Evolutionary conservation across 2,797 vertebrate genomes (phyloP).

Genomic region (Nothura maculosa): DNA sequence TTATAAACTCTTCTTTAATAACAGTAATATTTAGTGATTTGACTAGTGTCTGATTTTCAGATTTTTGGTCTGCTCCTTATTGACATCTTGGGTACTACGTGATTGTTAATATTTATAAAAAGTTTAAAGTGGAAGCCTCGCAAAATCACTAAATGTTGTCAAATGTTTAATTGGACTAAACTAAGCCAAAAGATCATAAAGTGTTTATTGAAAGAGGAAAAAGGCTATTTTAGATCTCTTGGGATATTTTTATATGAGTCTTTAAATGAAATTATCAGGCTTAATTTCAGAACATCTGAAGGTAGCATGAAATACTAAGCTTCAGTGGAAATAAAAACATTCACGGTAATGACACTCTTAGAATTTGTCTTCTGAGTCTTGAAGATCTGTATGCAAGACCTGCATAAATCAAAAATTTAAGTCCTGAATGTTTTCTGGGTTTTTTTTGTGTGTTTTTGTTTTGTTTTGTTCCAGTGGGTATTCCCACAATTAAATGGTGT

Average conservation of each 20-base stretch:
- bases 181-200: neutral
- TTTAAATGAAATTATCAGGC: neutral
- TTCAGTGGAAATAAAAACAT: neutral
- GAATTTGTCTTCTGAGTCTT: neutral
- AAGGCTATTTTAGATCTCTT: neutral
- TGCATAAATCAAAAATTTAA: neutral
- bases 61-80: neutral
- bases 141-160: neutral
- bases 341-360: neutral
- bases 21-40: neutral
- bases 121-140: neutral
- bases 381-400: neutral
- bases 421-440: neutral
- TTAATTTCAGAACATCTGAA: neutral
- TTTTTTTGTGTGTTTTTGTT: too few species aligned
- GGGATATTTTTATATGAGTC: neutral
- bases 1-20: neutral
- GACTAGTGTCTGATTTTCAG: neutral
- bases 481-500: slow-evolving; percentile 97
- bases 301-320: neutral
- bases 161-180: neutral
- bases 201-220: neutral
- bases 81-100: neutral
- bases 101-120: neutral
- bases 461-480: slow-evolving; percentile 88